These are phyloP conservation scores for Lamprotornis superbus DNA, from an alignment of 2,113 vertebrate species.

Conservation along the genomic window DNA sequence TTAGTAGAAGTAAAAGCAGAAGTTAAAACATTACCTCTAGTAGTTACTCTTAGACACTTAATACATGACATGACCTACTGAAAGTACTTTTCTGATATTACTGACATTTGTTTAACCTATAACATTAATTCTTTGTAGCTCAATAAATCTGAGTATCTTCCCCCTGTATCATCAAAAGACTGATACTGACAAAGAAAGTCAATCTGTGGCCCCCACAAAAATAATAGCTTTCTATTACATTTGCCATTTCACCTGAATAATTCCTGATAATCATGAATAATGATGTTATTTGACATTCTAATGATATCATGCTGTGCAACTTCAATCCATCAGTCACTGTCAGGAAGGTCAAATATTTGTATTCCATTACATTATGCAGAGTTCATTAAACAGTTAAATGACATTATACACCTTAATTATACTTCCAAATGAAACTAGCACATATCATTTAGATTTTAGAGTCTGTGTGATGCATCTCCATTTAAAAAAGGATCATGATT, in stretches of 20 bases:
- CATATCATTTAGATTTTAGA: constrained; percentile 58
- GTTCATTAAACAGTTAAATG: constrained; percentile 81
- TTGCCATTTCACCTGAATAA: constrained; percentile 82
- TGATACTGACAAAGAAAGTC: constrained; percentile 71
- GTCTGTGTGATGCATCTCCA: constrained; percentile 30
- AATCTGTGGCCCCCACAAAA: constrained; percentile 67
- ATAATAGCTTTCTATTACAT: constrained; percentile 78
- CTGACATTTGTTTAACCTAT: constrained; percentile 72
- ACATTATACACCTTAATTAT: constrained; percentile 71
- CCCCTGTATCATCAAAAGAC: constrained; percentile 49
- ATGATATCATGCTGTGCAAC: constrained; percentile 75
- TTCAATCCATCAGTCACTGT: constrained; percentile 83
- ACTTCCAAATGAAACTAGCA: constrained; percentile 67
- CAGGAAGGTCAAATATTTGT: constrained; percentile 83
- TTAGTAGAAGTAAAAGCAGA: neutral
- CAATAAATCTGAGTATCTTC: constrained; percentile 69
- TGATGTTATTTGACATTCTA: constrained; percentile 84
- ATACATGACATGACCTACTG: constrained; percentile 26
- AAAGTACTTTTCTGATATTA: constrained; percentile 64
- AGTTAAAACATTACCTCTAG: neutral
- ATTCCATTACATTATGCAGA: constrained; percentile 66
- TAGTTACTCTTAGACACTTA: neutral
- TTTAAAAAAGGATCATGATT: constrained; percentile 37
- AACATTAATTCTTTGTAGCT: constrained; percentile 59
- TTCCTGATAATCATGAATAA: constrained; percentile 87